These are phyloP conservation scores for Lepus oiostolus DNA, from an alignment of 2,797 vertebrate species.

Conservation along the genomic window DNA sequence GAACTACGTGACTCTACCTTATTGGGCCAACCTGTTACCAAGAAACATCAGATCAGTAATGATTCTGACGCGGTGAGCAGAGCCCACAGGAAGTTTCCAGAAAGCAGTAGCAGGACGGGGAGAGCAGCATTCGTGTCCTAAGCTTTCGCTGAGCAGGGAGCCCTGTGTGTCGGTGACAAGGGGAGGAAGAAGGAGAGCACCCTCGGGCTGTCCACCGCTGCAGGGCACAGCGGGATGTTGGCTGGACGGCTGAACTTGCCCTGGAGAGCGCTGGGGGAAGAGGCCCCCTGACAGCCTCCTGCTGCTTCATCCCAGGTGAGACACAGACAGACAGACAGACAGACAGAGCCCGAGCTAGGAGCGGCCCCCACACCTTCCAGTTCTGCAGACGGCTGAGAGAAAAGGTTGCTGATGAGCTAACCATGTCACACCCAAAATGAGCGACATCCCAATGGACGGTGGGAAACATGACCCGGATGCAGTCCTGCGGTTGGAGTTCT, in stretches of 20 bases:
- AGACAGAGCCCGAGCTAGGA: neutral
- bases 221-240: neutral
- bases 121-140: neutral
- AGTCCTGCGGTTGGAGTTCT: neutral
- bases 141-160: neutral
- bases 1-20: neutral
- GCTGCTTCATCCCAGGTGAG: neutral
- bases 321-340: neutral
- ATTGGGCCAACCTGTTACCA: neutral
- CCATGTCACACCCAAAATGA: neutral
- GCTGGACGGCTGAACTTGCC: neutral
- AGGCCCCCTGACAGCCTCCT: no score
- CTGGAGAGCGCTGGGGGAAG: neutral
- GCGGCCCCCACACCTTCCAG: neutral
- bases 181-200: neutral
- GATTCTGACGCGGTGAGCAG: neutral
- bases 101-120: neutral
- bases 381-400: neutral
- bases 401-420: neutral
- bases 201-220: neutral
- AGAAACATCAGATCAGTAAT: neutral
- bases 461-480: neutral
- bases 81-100: neutral
- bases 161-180: neutral
- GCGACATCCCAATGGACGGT: neutral